Conservation (phyloP, 2,113 vertebrate species). For the Myotis lucifugus region DNA sequence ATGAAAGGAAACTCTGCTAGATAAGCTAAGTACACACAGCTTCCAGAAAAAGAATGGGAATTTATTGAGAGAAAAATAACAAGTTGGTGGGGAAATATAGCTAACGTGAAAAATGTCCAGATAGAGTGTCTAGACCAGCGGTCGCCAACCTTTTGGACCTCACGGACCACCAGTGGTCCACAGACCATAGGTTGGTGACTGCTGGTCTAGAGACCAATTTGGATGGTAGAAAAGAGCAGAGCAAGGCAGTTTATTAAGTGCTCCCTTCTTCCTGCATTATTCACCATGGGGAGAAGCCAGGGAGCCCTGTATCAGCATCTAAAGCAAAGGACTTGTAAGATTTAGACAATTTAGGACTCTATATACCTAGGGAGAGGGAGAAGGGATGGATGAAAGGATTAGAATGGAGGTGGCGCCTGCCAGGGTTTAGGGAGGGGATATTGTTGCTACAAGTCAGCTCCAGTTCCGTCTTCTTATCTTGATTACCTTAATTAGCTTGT, state of each 20-base stretch:
- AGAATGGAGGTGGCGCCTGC: not conserved
- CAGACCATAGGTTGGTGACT: no score
- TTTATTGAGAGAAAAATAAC: constrained; percentile 34
- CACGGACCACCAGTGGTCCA: no score
- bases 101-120: constrained; percentile 30
- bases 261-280: not conserved
- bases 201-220: not conserved
- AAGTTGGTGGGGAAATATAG: not conserved
- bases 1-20: not conserved
- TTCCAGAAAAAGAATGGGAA: constrained; percentile 18
- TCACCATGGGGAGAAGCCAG: not conserved
- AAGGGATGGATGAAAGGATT: not conserved
- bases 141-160: no score
- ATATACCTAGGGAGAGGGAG: not conserved
- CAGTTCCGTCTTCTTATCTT: constrained; percentile 30
- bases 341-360: not conserved
- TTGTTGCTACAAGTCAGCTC: not conserved
- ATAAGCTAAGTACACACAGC: not conserved
- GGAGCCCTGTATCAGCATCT: not conserved
- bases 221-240: not conserved
- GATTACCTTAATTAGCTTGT: not conserved
- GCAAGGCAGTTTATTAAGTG: not conserved
- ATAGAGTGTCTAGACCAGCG: not conserved
- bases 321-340: not conserved
- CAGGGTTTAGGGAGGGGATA: not conserved